Evolutionary conservation across 1,140 invertebrate species (phyloP), one percentile per base, ranked within the genome.

Genomic region (Bacillus rossius): DNA sequence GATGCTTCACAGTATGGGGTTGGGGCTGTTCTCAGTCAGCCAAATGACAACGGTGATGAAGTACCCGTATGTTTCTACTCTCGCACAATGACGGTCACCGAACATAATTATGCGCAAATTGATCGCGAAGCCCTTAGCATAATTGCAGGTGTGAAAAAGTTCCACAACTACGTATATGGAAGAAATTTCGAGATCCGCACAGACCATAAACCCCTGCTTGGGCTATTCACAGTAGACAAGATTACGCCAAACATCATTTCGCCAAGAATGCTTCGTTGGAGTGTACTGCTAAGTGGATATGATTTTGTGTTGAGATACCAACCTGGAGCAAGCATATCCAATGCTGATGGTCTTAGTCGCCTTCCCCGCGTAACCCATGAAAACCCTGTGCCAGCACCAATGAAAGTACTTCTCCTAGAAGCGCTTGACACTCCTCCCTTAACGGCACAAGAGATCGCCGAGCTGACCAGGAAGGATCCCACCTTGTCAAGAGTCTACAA

Each of bases 61-160:
- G 42, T 59, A 25, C 70, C 71, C 5, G 69, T 79, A 47, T 63
- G 63, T 23, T 75, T 60, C 66, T 69, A 63, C 17, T 77, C 74
- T 13, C 47, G 67, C 26, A 65, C 67, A 1, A 56, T 79, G 19
- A 64, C 58, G 23, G 8, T 52, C 14, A 62, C 76, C 14, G 74
- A 80, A 57, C 57, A 61, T 54, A 77, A 75, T 57, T 80, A 81
- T 54, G 60, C 71, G 7, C 75, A 77, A 58, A 70, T 77, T 19
- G 72, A 82, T 38, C 75, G 72, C 58, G 78, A 81, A 65, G 70
- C 67, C 20, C 57, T 80, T 8, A 34, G 29, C 29, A 34, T 34
- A 34, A 34, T 34, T 34, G 29, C 10, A 7, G 29, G 29, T n/a
- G 29, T 34, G 29, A n/a, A 34, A 34, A 34, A 34, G 29, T 34